Evolutionary conservation across 2,888 invertebrate species (phyloP), one percentile per base, ranked within the genome.

Genomic region (Loripinus fragilis): DNA sequence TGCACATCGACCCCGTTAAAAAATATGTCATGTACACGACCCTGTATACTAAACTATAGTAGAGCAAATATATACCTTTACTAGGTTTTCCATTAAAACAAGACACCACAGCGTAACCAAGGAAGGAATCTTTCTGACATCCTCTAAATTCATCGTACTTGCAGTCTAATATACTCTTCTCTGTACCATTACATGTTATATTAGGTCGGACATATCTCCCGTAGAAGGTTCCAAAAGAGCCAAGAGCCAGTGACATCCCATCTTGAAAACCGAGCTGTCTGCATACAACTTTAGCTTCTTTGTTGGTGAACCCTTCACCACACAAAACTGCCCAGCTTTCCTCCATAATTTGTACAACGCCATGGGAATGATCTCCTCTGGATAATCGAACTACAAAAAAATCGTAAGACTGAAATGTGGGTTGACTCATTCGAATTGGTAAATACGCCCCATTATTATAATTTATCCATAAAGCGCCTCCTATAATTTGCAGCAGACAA

Each of bases 21-120:
- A n/a, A n/a, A n/a, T n/a, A n/a, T n/a, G n/a, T n/a, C n/a, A n/a
- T n/a, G n/a, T n/a, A n/a, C n/a, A n/a, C n/a, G n/a, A n/a, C n/a
- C n/a, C n/a, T n/a, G n/a, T n/a, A n/a, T n/a, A n/a, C n/a, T n/a
- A n/a, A n/a, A n/a, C n/a, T n/a, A n/a, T n/a, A n/a, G n/a, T n/a
- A n/a, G n/a, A n/a, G n/a, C n/a, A 41, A 41, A 3, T 25, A 73
- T 81, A 70, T 67, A 89, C 89, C 77, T 75, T 81, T 81, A 55
- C 76, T 84, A 0, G 87, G 70, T 25, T 81, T 79, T 55, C 88
- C 88, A 74, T 87, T 88, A 70, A 87, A 88, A 68, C 90, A 90
- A 7, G 86, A 85, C 10, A 90, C 90, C 25, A 89, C 85, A 12
- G 89, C 90, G 73, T 90, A 90, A 20, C 87, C 88, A 12, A 87